phyloP scores from a whole-genome alignment of 2,797 vertebrate genomes.

The Peromyscus aztecus region DNA sequence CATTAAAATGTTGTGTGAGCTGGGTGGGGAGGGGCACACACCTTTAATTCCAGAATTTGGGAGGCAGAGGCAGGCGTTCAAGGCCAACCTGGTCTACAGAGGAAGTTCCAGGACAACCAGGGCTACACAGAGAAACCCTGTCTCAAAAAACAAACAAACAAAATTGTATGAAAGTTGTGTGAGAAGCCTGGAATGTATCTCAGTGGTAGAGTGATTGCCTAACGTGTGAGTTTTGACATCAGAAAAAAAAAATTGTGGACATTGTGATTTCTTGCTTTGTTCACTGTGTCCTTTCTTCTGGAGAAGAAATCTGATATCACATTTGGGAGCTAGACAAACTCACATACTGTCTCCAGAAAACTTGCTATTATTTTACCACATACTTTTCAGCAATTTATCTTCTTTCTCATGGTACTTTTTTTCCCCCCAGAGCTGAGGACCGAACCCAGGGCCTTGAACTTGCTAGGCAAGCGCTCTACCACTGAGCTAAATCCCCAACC shows the following conservation, averaged over 20 bases:
- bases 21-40: fast-evolving
- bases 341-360: neutral
- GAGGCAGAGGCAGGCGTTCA: neutral
- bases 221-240: neutral
- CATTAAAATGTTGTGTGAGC: neutral
- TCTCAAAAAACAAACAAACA: neutral
- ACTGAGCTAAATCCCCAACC: too few relatives aligned
- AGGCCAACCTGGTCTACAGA: neutral
- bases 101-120: neutral
- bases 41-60: neutral
- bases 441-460: too few relatives aligned
- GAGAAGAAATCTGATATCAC: neutral
- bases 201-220: neutral
- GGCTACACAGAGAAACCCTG: neutral
- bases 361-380: neutral
- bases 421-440: too few relatives aligned
- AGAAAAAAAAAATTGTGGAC: neutral
- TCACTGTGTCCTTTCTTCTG: neutral
- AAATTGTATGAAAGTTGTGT: neutral
- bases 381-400: neutral
- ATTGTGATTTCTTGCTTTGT: neutral
- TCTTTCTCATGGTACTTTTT: neutral
- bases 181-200: too few relatives aligned
- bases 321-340: neutral
- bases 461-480: too few relatives aligned